Conservation (phyloP, 2,797 vertebrate genomes). For the Acropternis orthonyx region DNA sequence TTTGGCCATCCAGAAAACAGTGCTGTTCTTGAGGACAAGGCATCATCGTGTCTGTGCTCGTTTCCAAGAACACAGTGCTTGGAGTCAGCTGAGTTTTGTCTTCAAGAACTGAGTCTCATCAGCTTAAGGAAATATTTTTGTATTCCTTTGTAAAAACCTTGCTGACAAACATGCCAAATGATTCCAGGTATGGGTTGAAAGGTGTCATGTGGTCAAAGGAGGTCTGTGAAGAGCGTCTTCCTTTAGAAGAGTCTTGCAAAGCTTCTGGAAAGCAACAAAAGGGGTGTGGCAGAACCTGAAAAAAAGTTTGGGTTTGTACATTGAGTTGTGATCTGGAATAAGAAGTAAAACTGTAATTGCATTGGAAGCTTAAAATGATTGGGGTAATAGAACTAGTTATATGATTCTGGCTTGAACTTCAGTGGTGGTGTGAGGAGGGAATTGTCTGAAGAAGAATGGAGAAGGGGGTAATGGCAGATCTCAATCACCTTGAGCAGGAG, state of each 20-base stretch:
- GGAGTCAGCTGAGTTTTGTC: background rate
- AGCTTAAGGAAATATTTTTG: background rate
- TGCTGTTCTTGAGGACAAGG: background rate
- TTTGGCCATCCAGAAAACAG: background rate
- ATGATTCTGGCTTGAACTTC: background rate
- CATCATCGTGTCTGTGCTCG: background rate
- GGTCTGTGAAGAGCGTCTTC: background rate
- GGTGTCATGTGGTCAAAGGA: fast-evolving
- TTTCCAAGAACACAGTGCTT: background rate
- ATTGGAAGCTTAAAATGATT: background rate
- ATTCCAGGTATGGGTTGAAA: background rate
- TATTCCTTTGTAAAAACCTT: background rate
- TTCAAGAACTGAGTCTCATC: background rate
- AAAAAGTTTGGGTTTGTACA: background rate
- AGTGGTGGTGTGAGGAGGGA: background rate
- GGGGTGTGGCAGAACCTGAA: background rate
- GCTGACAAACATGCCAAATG: background rate
- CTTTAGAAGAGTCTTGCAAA: background rate
- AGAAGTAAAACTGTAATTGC: background rate
- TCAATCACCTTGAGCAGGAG: background rate
- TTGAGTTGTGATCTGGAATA: background rate
- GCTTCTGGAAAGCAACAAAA: background rate
- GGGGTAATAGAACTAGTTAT: background rate
- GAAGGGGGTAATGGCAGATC: background rate
- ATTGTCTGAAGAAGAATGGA: background rate